These are phyloP conservation scores for Didymodactylos carnosus DNA, from an alignment of 2,888 invertebrate species.

Conservation along the genomic window DNA sequence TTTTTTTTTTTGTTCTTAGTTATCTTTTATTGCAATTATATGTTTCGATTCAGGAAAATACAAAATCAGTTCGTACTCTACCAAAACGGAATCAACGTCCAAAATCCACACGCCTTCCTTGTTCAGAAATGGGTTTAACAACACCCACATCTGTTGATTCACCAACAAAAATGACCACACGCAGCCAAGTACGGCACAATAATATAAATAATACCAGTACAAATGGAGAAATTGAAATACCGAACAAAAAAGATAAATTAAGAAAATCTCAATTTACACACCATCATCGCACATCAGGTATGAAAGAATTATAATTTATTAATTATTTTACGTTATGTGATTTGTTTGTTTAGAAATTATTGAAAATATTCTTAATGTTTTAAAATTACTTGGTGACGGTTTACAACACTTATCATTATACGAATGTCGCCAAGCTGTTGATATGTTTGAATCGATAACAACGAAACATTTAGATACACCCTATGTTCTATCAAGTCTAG, in stretches of 20 bases:
- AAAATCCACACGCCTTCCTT: not conserved
- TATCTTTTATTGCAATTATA: no score
- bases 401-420: conserved; percentile 60
- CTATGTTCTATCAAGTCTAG: conserved; percentile 73
- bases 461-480: conserved; percentile 65
- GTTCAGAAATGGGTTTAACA: not conserved
- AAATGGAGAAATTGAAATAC: not conserved
- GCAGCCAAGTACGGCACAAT: not conserved
- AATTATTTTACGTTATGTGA: not conserved
- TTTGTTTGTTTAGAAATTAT: conserved; percentile 18
- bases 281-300: not conserved
- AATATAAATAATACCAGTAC: not conserved
- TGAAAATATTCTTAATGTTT: conserved; percentile 56
- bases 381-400: conserved; percentile 63
- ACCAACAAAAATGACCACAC: not conserved
- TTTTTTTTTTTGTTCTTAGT: no score
- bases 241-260: not conserved
- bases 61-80: not conserved
- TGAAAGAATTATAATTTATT: not conserved
- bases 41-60: not conserved
- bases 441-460: conserved; percentile 56
- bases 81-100: not conserved
- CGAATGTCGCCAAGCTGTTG: conserved; percentile 63
- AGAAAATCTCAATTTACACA: not conserved
- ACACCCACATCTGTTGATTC: not conserved